phyloP scores from a whole-genome alignment of 1,140 invertebrate species.

The Drosophila sechellia region DNA sequence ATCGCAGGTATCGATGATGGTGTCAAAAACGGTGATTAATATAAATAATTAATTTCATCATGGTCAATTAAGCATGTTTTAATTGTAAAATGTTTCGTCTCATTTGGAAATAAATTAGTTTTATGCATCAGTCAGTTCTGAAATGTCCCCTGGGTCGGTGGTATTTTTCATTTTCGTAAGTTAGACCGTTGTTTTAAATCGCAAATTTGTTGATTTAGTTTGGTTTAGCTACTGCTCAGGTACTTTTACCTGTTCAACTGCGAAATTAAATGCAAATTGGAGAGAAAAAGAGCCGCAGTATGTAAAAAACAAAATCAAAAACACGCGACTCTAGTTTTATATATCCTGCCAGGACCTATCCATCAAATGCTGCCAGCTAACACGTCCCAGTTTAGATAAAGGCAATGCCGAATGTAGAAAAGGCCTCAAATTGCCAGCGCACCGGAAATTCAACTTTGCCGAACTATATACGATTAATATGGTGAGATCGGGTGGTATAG shows the following conservation, averaged over 20 bases:
- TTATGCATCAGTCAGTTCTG: not conserved
- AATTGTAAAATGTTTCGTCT: constrained; percentile 42
- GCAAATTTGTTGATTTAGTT: not conserved
- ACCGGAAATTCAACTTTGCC: constrained; percentile 41
- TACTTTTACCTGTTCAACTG: not conserved
- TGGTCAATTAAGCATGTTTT: constrained; percentile 48
- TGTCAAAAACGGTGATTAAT: constrained; percentile 45
- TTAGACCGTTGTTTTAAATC: not conserved
- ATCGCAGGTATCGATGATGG: constrained; percentile 8
- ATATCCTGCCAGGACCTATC: constrained; percentile 38
- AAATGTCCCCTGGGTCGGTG: constrained; percentile 14
- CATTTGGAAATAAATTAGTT: not conserved
- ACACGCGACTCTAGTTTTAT: not conserved
- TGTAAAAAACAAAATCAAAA: constrained; percentile 1
- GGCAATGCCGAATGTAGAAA: constrained; percentile 44
- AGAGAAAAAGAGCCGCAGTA: constrained; percentile 52
- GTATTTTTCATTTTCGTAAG: constrained; percentile 2
- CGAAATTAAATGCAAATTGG: constrained; percentile 37
- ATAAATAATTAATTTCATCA: constrained; percentile 18
- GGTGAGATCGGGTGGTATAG: constrained; percentile 32
- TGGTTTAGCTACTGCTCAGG: constrained; percentile 20
- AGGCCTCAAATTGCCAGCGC: constrained; percentile 36
- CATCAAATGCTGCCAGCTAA: constrained; percentile 53
- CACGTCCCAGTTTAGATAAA: constrained; percentile 53
- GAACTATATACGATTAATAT: constrained; percentile 65